Conservation (phyloP, 92 coral and sea anemone genomes). For the Heteractis magnifica region DNA sequence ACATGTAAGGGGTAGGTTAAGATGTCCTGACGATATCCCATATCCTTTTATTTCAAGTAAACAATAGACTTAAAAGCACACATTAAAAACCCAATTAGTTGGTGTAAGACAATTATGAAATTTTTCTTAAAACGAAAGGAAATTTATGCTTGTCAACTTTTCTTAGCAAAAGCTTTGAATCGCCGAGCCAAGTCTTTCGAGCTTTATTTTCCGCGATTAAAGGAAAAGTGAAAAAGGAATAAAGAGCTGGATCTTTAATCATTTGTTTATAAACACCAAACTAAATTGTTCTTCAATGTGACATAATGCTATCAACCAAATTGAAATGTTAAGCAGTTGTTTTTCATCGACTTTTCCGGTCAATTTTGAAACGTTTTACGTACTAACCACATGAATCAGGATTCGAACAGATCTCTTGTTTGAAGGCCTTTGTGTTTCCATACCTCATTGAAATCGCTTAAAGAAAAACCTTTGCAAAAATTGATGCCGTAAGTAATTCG, state of each 20-base stretch:
- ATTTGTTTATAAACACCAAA: conserved; percentile 3
- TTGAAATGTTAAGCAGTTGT: not conserved
- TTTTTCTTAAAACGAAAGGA: too few species aligned
- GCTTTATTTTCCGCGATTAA: not conserved
- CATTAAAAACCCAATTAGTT: not conserved
- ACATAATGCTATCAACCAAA: not conserved
- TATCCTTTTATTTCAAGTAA: not conserved
- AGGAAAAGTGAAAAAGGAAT: not conserved
- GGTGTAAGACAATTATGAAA: too few species aligned
- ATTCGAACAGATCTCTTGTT: too few species aligned
- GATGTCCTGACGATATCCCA: not conserved
- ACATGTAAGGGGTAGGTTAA: not conserved
- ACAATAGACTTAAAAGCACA: not conserved
- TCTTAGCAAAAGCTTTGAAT: not conserved
- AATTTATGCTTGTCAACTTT: not conserved
- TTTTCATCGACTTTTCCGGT: not conserved
- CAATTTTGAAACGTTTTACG: not conserved
- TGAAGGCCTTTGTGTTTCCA: too few species aligned
- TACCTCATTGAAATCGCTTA: too few species aligned
- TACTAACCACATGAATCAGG: not conserved
- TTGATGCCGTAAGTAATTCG: too few species aligned
- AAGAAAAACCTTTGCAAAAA: too few species aligned
- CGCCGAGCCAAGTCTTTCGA: not conserved
- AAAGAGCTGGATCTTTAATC: not conserved
- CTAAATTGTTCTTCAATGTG: not conserved